These are phyloP conservation scores for Emydoidea blandingii DNA, from an alignment of 2,797 vertebrate genomes.

Conservation along the genomic window DNA sequence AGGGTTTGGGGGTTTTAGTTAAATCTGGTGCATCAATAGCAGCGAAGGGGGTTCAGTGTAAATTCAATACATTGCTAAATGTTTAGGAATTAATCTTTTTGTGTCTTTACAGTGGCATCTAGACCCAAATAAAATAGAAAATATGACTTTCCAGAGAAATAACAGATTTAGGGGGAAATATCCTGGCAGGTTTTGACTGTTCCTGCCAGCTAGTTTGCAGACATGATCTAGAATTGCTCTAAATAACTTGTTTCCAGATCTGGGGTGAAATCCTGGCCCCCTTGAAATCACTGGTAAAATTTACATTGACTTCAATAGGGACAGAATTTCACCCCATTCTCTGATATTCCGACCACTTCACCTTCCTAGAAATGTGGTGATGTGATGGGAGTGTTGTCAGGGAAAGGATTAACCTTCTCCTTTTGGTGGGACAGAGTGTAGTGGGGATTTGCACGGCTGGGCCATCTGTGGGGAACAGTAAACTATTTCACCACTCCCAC, in stretches of 20 bases:
- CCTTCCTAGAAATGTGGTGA: background rate
- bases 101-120: constrained; percentile 62
- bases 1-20: constrained; percentile 48
- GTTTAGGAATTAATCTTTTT: constrained; percentile 74
- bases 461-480: background rate
- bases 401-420: background rate
- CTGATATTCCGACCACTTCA: background rate
- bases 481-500: background rate
- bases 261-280: constrained; percentile 42
- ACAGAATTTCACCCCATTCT: constrained; percentile 12
- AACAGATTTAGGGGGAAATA: constrained; percentile 30
- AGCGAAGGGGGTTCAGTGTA: constrained; percentile 60
- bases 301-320: background rate
- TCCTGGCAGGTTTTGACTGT: constrained; percentile 47
- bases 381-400: background rate
- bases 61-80: constrained; percentile 75
- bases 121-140: constrained; percentile 67
- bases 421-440: background rate
- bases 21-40: constrained; percentile 32
- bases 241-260: constrained; percentile 45
- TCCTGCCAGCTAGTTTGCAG: constrained; percentile 52
- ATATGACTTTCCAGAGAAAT: constrained; percentile 60
- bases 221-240: constrained; percentile 44
- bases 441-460: background rate
- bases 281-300: constrained; percentile 35